These are phyloP conservation scores for Caretta caretta DNA, from an alignment of 2,113 vertebrate species.

Conservation along the genomic window DNA sequence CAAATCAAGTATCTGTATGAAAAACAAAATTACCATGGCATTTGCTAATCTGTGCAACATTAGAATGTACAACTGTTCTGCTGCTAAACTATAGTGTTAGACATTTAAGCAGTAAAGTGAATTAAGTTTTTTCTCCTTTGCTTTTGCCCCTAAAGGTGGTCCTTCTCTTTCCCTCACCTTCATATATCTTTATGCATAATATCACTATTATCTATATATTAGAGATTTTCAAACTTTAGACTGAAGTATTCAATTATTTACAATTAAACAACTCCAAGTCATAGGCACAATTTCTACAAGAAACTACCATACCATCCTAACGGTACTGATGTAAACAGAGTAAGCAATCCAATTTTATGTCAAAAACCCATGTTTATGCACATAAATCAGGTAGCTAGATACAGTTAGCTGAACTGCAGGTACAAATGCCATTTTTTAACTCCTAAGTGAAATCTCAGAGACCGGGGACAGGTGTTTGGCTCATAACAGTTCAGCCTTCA, in stretches of 20 bases:
- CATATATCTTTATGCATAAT: neutral
- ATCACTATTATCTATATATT: neutral
- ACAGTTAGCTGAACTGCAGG: neutral
- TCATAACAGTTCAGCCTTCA: neutral
- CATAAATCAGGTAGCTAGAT: neutral
- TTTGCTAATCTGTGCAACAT: constrained; percentile 39
- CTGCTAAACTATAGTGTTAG: neutral
- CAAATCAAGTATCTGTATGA: constrained; percentile 7
- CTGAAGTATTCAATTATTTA: neutral
- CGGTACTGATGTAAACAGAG: neutral
- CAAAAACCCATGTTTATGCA: neutral
- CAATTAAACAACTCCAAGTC: neutral
- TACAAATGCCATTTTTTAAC: neutral
- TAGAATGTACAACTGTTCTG: constrained; percentile 5
- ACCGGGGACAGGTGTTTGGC: neutral
- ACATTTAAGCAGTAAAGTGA: neutral
- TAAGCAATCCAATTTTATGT: neutral
- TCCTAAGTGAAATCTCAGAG: neutral
- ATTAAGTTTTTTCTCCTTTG: neutral
- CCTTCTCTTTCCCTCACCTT: neutral
- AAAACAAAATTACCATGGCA: constrained; percentile 34
- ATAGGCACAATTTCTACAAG: neutral
- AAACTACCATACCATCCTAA: neutral
- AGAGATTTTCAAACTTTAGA: neutral
- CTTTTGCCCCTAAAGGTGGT: neutral